Conservation (phyloP, 2,113 vertebrate genomes). For the Toxotes jaculatrix region DNA sequence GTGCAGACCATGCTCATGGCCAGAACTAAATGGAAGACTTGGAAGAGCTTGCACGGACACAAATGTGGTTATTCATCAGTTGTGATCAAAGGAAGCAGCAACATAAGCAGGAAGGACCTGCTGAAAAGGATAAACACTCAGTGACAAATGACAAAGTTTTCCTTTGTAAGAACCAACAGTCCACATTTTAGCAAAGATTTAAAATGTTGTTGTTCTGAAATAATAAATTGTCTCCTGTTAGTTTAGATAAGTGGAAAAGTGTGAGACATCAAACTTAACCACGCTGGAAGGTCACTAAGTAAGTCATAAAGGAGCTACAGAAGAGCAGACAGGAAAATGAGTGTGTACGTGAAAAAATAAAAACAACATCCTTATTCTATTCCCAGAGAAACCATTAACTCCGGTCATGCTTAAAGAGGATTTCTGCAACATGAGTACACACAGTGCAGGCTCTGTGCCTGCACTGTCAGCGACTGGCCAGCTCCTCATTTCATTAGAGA, state of each 20-base stretch:
- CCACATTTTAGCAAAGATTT: not conserved
- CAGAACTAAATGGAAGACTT: constrained; percentile 26
- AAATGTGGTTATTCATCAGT: constrained; percentile 1
- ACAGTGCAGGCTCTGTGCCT: constrained; percentile 6
- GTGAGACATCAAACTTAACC: not conserved
- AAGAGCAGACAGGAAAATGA: not conserved
- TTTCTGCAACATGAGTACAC: constrained; percentile 11
- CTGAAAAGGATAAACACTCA: constrained; percentile 9
- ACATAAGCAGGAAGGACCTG: constrained; percentile 25
- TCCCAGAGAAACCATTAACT: constrained; percentile 45
- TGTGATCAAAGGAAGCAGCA: constrained; percentile 9
- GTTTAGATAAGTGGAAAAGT: not conserved
- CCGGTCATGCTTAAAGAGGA: constrained; percentile 38
- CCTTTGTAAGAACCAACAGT: not conserved
- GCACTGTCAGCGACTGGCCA: constrained; percentile 12
- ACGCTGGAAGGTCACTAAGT: not conserved
- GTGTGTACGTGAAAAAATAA: not conserved
- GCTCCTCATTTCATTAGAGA: constrained; percentile 52
- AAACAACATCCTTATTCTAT: not conserved
- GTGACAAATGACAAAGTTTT: not conserved
- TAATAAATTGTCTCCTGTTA: not conserved
- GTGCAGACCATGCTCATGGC: not conserved
- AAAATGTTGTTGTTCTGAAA: not conserved
- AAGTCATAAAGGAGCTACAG: not conserved
- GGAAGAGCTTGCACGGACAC: constrained; percentile 5